Evolutionary conservation across 2,113 vertebrate species (phyloP).

Genomic region (Mesitornis unicolor): DNA sequence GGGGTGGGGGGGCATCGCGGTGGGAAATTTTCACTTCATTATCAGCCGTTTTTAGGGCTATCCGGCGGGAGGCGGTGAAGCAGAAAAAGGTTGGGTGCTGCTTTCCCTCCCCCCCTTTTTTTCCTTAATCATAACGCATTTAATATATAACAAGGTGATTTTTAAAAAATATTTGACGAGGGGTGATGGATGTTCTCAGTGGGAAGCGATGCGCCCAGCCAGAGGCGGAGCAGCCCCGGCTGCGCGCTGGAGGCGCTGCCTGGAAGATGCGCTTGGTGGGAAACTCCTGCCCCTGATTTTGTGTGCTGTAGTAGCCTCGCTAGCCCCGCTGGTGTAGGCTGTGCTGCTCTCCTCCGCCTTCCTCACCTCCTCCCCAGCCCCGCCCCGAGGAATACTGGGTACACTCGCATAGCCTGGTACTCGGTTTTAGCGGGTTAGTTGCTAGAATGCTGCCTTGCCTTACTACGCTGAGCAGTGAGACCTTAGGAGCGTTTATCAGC

Average conservation of each 20-base stretch:
- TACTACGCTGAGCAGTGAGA: slow-evolving; percentile 2
- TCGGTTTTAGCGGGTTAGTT: slow-evolving; percentile 29
- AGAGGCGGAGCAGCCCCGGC: not conserved
- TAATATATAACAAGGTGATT: not conserved
- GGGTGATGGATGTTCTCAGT: not conserved
- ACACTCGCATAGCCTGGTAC: not conserved
- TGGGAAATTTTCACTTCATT: not conserved
- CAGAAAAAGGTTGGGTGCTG: not conserved
- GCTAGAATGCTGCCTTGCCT: not conserved
- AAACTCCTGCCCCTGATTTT: slow-evolving; percentile 31
- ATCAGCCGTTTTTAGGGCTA: not conserved
- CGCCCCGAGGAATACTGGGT: slow-evolving; percentile 22
- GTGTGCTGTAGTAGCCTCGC: slow-evolving; percentile 19
- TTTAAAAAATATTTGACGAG: not conserved
- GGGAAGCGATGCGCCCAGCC: not conserved
- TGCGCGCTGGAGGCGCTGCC: not conserved
- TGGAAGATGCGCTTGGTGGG: slow-evolving; percentile 15
- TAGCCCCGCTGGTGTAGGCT: slow-evolving; percentile 9
- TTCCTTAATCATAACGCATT: not conserved
- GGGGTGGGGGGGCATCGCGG: not conserved
- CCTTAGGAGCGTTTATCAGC: not conserved
- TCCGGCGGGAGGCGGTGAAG: not conserved
- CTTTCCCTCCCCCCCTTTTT: not conserved
- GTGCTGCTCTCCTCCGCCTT: not conserved
- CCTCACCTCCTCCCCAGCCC: not conserved